Percentiles rank a stretch among this genome's conserved stretches.
phyloP scores from a whole-genome alignment of 2,797 vertebrate species.

The Enteromius radiatus region DNA sequence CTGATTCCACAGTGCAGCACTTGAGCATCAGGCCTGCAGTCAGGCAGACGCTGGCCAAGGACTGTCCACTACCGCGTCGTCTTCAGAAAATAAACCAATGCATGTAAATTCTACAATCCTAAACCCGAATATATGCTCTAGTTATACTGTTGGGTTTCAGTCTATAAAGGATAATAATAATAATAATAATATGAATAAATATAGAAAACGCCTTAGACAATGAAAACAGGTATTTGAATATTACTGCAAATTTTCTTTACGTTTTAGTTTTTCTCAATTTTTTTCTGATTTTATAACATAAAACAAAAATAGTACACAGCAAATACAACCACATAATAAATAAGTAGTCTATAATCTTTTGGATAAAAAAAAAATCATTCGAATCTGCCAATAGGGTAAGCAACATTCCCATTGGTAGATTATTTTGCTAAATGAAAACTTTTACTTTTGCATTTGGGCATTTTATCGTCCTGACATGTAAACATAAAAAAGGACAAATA shows the following conservation, averaged over 20 bases:
- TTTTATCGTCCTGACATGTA: background rate
- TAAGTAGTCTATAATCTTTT: background rate
- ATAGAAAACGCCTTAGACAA: background rate
- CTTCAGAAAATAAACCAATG: background rate
- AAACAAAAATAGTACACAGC: background rate
- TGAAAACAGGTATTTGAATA: background rate
- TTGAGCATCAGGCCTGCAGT: conserved; percentile 71
- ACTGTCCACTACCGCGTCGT: background rate
- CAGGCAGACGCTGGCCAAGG: conserved; percentile 36
- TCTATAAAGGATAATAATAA: background rate
- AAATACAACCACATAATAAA: background rate
- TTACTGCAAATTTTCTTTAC: background rate
- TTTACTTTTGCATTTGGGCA: background rate
- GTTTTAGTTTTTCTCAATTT: background rate
- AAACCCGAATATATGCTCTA: background rate
- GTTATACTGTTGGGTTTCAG: background rate
- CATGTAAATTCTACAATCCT: background rate
- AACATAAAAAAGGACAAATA: background rate
- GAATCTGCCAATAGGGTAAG: no score
- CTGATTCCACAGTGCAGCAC: conserved; percentile 76
- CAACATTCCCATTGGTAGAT: no score
- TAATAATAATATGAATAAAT: background rate
- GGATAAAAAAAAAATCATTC: no score
- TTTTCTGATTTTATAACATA: background rate
- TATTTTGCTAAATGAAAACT: no score